These are phyloP conservation scores for Mesembrinibis cayennensis DNA, from an alignment of 2,113 vertebrate genomes.

Conservation along the genomic window DNA sequence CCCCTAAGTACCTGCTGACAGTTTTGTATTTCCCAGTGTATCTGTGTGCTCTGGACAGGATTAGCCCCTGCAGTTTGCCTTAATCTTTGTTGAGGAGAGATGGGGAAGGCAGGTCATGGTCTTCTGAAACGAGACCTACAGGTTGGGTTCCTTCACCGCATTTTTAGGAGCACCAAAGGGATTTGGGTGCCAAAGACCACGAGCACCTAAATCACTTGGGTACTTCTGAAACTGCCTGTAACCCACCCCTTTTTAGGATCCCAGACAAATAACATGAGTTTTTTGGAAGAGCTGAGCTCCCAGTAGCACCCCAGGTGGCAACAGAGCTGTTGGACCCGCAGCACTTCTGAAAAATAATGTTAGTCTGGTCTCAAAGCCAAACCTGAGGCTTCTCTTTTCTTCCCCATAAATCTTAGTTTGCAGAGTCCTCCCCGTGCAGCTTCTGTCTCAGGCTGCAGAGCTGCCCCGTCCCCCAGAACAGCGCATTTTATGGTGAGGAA, in stretches of 20 bases:
- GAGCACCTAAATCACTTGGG: neutral
- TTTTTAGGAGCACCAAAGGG: neutral
- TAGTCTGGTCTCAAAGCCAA: neutral
- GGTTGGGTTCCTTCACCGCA: neutral
- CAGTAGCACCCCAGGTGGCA: neutral
- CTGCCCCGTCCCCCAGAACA: neutral
- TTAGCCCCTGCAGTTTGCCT: conserved; percentile 16
- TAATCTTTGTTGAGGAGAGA: neutral
- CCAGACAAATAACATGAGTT: neutral
- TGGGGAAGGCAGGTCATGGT: neutral
- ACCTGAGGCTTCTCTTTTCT: neutral
- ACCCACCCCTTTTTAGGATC: neutral
- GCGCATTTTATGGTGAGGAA: neutral
- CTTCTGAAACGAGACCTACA: neutral
- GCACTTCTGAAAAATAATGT: neutral
- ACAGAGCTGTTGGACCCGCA: neutral
- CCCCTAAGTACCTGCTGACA: neutral
- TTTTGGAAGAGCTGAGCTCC: neutral
- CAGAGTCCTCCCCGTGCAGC: neutral
- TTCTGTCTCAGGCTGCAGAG: neutral
- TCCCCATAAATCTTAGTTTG: neutral
- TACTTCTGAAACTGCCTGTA: neutral
- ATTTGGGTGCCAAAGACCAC: neutral
- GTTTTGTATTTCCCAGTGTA: neutral
- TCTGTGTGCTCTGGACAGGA: neutral